Base-by-base conservation (phyloP, 2,888 invertebrate genomes). In the Acrobasis consociella region DNA sequence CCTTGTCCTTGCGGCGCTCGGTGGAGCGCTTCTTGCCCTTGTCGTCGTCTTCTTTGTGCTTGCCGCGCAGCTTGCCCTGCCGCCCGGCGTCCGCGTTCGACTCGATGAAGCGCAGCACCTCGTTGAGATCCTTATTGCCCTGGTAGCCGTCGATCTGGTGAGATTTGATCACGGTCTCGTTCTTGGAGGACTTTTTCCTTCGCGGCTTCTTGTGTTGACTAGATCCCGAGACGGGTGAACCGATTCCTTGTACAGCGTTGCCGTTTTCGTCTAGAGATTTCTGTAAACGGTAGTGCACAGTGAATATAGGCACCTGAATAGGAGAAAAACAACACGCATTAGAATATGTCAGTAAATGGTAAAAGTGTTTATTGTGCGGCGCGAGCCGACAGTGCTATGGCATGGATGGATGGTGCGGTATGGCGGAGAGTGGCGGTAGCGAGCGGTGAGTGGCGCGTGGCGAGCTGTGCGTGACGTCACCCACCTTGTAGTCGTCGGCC, bases 221-320 rank as follows among this genome's bases (percentile, higher is more conserved):
- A 78, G 88, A 86, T 67, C 89, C 90, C 72, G 89, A 85, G 69
- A 86, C 82, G 62, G 89, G 86, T 62, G 93, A 89, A 78, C 83
- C 93, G 87, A 83, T 91, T 75, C 83, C 93, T 77, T 94, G 94
- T 62, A 96, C 89, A 49, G 96, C 94, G 83, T 97, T 97, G 66
- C 96, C 96, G 81, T 97, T 97, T 88, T 97, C 97, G 87, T 97
- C 97, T 67, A 95, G 90, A 67, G 95, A 93, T 85, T 95, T 96
- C 93, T 94, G 87, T 62, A 93, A 93, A 69, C 71, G 68, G 72
- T 72, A 73, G 71, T 69, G 71, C 72, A 70, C 74, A 72, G 75
- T 74, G 76, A 74, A 67, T 72, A 72, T 71, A 76, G 72, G 74
- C 66, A 73, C 75, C 69, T 72, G 70, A 69, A 77, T 72, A 70